Evolutionary conservation across 1,140 invertebrate species (phyloP), one percentile per base, ranked within the genome.

Genomic region (Pogonognathellus flavescens): DNA sequence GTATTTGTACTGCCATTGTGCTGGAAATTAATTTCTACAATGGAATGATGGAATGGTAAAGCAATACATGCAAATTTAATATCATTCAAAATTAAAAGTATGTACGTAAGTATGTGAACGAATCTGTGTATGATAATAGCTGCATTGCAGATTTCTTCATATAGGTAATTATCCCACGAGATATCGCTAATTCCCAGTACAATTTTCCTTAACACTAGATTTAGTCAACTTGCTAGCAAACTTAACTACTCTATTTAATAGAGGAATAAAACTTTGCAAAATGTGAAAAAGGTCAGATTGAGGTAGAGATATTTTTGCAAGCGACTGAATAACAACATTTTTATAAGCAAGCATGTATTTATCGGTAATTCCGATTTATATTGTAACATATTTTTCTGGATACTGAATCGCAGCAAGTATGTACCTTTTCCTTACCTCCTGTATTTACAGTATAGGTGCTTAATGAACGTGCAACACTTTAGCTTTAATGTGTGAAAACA

Each of bases 121-220:
- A 25, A 0, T 14, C 62, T 31, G 25, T 14, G 62, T 25, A 31
- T 66, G 22, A 25, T 13, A 3, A 41, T 41, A 41, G 20, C 62
- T 66, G 62, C 62, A 66, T 66, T 66, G 62, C 62, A 66, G 62
- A 66, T 25, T 66, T 66, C 25, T 66, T n/a, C n/a, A n/a, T n/a
- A 25, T 41, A 66, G 25, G 62, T 25, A 66, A 66, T 66, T 66
- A 66, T 66, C 62, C 62, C 62, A 66, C 22, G 62, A 66, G 62
- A 20, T 20, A 66, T 25, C 62, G 25, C 11, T 66, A 25, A 25
- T 66, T 66, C 62, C 62, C 62, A 66, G 62, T 66, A 20, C 14
- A 25, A 9, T 66, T 66, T 62, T 66, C 25, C 31, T 41, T 41
- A 41, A 41, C 31, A 41, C 31, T 41, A 3, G 31, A 41, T 41